phyloP scores from a whole-genome alignment of 2,797 vertebrate genomes.

The Syndactyla subalaris region DNA sequence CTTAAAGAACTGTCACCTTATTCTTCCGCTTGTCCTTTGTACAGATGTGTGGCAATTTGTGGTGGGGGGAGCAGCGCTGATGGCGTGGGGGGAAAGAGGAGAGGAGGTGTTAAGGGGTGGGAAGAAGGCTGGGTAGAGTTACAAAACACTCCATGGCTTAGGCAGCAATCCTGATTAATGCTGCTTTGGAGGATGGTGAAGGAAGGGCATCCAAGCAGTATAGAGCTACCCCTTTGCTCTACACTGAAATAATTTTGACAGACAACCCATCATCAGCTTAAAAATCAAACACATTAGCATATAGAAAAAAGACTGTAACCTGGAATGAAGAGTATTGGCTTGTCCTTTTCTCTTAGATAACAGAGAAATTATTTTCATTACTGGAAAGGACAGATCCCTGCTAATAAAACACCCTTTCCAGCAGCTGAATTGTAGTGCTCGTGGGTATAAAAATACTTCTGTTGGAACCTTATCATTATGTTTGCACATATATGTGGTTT shows the following conservation, averaged over 20 bases:
- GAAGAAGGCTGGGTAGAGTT: constrained; percentile 22
- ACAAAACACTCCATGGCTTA: constrained; percentile 14
- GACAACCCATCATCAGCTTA: not conserved
- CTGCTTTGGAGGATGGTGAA: constrained; percentile 15
- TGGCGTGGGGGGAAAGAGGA: not conserved
- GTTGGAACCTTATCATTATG: not conserved
- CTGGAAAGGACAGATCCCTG: not conserved
- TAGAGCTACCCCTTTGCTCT: constrained; percentile 12
- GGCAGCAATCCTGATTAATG: constrained; percentile 34
- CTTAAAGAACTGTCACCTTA: constrained; percentile 64
- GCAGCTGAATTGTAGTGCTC: not conserved
- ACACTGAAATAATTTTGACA: constrained; percentile 18
- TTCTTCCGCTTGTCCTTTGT: constrained; percentile 56
- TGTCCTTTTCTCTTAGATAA: not conserved
- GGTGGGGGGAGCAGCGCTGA: not conserved
- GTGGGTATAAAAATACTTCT: not conserved
- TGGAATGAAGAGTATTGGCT: not conserved
- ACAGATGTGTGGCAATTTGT: constrained; percentile 57
- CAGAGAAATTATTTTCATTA: not conserved
- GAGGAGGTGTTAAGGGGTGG: constrained; percentile 39
- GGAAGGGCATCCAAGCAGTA: constrained; percentile 28
- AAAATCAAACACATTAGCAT: constrained; percentile 11
- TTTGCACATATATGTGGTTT: not conserved
- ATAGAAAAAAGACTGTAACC: not conserved
- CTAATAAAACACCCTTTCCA: not conserved